Evolutionary conservation across 1,140 invertebrate genomes (phyloP), one percentile per base, ranked within the genome.

Genomic region (Conus ventricosus): DNA sequence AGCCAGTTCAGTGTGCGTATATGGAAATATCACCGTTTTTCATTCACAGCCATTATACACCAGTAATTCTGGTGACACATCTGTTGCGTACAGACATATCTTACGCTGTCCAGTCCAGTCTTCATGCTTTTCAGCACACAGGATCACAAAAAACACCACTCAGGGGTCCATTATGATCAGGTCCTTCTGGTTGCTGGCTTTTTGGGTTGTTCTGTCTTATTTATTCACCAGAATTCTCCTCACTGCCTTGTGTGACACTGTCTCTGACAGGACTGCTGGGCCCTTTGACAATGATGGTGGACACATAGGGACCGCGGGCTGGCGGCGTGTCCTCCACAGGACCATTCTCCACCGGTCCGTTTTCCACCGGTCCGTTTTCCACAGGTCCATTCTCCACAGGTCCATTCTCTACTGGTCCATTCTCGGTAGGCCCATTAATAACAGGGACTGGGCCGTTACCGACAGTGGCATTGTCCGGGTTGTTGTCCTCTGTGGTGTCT

Each of bases 251-350:
- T 20, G 11, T n/a, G 67, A 20, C 67, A 15, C 57, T 15, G 8
- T 87, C 85, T 25, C 51, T 71, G 3, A 76, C 78, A n/a, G 87
- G 63, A 54, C 67, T 82, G 39, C 87, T 88, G 17, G 89, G 63
- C 10, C 71, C 87, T 5, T 88, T 90, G 27, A 88, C 89, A 8
- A 60, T 86, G 27, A 90, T 87, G 51, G 87, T 87, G 27, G 89
- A 80, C 13, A 87, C 54, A 23, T 90, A 63, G 5, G 84, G 84
- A 5, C 89, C 89, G 11, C 25, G 13, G 60, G 55, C 17, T 17
- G 80, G 81, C 57, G 67, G 20, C 15, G 17, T 7, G 67, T 71
- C 17, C 17, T 20, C 60, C 60, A 63, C 60, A 11, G 60, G 60
- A 63, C 60, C 60, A 63, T 63, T 71, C 13, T 71, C 67, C 67